phyloP scores from a whole-genome alignment of 2,113 vertebrate species.

The Sylvietta virens region DNA sequence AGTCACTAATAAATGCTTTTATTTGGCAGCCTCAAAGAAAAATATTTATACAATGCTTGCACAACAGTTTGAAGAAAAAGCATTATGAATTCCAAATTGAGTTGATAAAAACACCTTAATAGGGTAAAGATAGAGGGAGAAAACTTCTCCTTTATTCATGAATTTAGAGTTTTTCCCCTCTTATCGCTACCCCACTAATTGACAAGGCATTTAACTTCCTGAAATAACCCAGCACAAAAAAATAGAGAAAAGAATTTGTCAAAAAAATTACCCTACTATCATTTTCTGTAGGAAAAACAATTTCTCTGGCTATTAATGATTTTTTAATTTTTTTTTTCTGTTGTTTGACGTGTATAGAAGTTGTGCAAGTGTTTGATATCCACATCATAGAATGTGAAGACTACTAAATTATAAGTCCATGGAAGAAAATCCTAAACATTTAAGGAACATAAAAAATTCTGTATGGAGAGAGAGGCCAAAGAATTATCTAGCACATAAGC shows the following conservation, averaged over 20 bases:
- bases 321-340: neutral
- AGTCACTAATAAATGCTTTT: slow-evolving; percentile 20
- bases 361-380: neutral
- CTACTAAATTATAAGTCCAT: neutral
- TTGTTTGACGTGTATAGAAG: neutral
- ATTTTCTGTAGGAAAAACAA: neutral
- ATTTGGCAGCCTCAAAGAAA: slow-evolving; percentile 1
- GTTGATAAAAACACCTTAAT: neutral
- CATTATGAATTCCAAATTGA: neutral
- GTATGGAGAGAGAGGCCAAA: neutral
- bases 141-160: neutral
- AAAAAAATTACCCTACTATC: neutral
- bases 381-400: neutral
- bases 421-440: neutral
- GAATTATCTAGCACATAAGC: neutral
- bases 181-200: neutral
- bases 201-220: neutral
- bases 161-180: neutral
- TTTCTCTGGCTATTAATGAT: neutral
- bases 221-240: neutral
- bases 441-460: neutral
- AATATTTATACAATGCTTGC: neutral
- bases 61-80: neutral
- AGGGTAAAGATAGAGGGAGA: neutral
- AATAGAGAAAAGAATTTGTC: neutral